Base-by-base conservation (phyloP, 2,888 invertebrate genomes). In the Yponomeuta cagnagella region DNA sequence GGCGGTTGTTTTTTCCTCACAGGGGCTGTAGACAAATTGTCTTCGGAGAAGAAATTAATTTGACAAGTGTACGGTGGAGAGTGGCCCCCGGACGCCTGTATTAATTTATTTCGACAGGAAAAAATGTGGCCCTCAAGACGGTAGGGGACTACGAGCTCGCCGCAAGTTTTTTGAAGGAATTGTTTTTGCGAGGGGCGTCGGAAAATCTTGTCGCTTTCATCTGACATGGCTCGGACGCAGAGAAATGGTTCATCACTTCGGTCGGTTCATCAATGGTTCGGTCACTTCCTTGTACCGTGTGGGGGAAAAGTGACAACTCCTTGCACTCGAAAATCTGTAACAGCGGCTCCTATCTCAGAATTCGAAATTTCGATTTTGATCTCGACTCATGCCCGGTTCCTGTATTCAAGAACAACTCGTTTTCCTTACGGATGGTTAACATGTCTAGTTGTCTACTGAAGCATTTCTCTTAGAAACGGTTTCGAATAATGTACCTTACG, bases 21-120 rank as follows among this genome's bases (percentile, higher is more conserved):
- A 52, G 68, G 71, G 71, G 73, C 58, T 68, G 76, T 83, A 88
- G 90, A 91, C 91, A 90, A 91, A 91, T 92, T 86, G 91, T 90
- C 89, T 90, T 87, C 85, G 86, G 71, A 87, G 88, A 85, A 88
- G 86, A 90, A 91, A 92, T 92, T 92, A 92, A 92, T 92, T 92
- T 92, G 92, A 91, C 91, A 90, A 90, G 88, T 88, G 71, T 71
- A 73, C 67, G 72, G 63, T 72, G 70, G 48, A 48, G 65, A 70
- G 69, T 71, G 69, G 83, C 83, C 88, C 87, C 89, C 76, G 81
- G 91, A 87, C 88, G 88, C 68, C 70, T 69, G 86, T 88, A 89
- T 89, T 91, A 85, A 90, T 92, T 92, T 90, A 88, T 89, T 89
- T 88, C 84, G 88, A 89, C 90, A 83, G 85, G 89, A 85, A 91